Conservation (phyloP, 2,888 invertebrate species). For the Colletes collaris region DNA sequence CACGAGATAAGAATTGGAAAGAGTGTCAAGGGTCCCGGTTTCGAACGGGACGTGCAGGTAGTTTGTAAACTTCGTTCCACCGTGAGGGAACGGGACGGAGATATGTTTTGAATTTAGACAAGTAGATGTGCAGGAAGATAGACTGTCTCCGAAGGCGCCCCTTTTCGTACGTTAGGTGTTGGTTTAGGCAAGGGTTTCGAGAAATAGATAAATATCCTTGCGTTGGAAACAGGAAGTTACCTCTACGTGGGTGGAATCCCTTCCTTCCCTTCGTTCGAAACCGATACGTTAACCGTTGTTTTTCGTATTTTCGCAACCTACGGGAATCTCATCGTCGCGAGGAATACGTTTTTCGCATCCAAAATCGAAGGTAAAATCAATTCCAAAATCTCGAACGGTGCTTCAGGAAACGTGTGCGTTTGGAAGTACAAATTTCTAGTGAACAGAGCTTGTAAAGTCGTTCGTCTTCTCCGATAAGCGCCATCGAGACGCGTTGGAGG, state of each 20-base stretch:
- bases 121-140: conserved; percentile 74
- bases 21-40: conserved; percentile 53
- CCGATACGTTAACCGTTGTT: conserved; percentile 55
- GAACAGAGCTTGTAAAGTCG: too few relatives aligned
- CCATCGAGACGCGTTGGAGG: conserved; percentile 41
- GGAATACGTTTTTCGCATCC: neutral
- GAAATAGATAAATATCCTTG: conserved; percentile 77
- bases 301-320: conserved; percentile 29
- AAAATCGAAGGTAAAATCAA: neutral
- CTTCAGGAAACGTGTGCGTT: too few relatives aligned
- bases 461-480: conserved; percentile 16
- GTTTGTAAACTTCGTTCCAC: conserved; percentile 51
- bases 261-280: conserved; percentile 28
- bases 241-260: conserved; percentile 74
- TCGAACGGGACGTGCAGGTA: conserved; percentile 65
- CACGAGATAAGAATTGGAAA: conserved; percentile 64
- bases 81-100: conserved; percentile 41
- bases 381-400: too few relatives aligned
- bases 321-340: conserved; percentile 2
- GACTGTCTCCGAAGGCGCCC: conserved; percentile 69
- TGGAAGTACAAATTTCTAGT: too few relatives aligned
- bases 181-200: conserved; percentile 77
- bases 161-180: conserved; percentile 74
- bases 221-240: conserved; percentile 76
- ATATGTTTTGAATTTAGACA: conserved; percentile 65